phyloP scores from a whole-genome alignment of 2,113 vertebrate genomes.

The Trogon surrucura region DNA sequence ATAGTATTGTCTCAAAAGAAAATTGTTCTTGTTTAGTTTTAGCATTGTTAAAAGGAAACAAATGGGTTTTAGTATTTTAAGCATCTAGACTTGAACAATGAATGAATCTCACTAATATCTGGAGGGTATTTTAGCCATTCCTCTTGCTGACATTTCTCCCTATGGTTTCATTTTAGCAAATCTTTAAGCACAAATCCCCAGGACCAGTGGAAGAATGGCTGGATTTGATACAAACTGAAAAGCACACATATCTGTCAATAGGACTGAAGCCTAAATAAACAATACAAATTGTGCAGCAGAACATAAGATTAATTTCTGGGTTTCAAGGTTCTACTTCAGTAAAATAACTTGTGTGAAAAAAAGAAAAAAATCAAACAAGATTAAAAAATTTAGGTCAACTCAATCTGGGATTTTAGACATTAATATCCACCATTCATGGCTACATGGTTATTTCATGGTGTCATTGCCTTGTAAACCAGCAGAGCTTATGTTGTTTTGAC shows the following conservation, averaged over 20 bases:
- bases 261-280: constrained; percentile 19
- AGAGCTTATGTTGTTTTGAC: constrained; percentile 7
- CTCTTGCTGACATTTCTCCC: not conserved
- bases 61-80: constrained; percentile 24
- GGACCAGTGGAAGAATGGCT: not conserved
- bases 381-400: constrained; percentile 33
- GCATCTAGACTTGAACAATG: not conserved
- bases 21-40: not conserved
- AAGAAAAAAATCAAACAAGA: not conserved
- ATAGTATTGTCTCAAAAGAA: not conserved
- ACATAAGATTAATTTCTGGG: constrained; percentile 17
- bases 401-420: not conserved
- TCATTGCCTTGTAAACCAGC: not conserved
- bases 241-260: not conserved
- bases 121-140: not conserved
- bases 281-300: not conserved
- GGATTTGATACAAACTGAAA: constrained; percentile 12
- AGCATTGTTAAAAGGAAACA: not conserved
- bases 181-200: not conserved
- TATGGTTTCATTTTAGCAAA: not conserved
- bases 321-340: not conserved
- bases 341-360: not conserved
- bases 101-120: not conserved
- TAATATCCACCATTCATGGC: not conserved
- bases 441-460: not conserved